Percentiles rank a stretch among this genome's conserved stretches.
Evolutionary conservation across 1,140 invertebrate species (phyloP).

Genomic region (Panonychus citri): DNA sequence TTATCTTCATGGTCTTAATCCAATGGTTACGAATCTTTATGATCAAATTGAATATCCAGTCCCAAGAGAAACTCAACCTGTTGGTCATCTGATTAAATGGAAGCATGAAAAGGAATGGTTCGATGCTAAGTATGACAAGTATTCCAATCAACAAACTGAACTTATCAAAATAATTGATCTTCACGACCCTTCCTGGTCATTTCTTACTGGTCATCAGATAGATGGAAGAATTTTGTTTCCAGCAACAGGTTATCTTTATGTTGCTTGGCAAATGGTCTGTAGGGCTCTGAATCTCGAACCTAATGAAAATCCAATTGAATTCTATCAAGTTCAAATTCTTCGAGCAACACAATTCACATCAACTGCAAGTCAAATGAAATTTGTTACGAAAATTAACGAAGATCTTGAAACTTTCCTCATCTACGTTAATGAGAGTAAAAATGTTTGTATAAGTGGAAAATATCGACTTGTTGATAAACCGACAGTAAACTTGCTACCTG

Average conservation of each 20-base stretch:
- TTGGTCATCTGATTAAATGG: slow-evolving; percentile 61
- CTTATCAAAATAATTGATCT: slow-evolving; percentile 47
- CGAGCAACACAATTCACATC: slow-evolving; percentile 58
- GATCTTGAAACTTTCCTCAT: slow-evolving; percentile 73
- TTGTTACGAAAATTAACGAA: slow-evolving; percentile 69
- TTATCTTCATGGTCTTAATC: slow-evolving; percentile 50
- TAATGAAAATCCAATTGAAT: slow-evolving; percentile 36
- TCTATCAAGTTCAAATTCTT: slow-evolving; percentile 50
- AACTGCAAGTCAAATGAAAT: slow-evolving; percentile 52
- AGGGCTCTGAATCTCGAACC: too few species aligned
- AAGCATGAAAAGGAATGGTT: slow-evolving; percentile 58
- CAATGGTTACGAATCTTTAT: slow-evolving; percentile 46
- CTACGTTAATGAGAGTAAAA: slow-evolving; percentile 62
- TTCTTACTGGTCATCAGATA: slow-evolving; percentile 61
- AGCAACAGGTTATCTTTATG: slow-evolving; percentile 71
- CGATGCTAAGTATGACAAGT: slow-evolving; percentile 37
- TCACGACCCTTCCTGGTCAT: slow-evolving; percentile 45
- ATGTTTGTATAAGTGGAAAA: slow-evolving; percentile 46
- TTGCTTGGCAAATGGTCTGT: slow-evolving; percentile 74
- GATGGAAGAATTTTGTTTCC: slow-evolving; percentile 83
- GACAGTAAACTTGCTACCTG: slow-evolving; percentile 16
- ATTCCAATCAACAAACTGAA: slow-evolving; percentile 19
- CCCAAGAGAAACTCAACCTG: slow-evolving; percentile 56
- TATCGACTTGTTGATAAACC: slow-evolving; percentile 26
- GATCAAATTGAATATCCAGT: slow-evolving; percentile 54